Base-by-base conservation (phyloP, 2,797 vertebrate species). In the Cryptoblepharus egeriae region DNA sequence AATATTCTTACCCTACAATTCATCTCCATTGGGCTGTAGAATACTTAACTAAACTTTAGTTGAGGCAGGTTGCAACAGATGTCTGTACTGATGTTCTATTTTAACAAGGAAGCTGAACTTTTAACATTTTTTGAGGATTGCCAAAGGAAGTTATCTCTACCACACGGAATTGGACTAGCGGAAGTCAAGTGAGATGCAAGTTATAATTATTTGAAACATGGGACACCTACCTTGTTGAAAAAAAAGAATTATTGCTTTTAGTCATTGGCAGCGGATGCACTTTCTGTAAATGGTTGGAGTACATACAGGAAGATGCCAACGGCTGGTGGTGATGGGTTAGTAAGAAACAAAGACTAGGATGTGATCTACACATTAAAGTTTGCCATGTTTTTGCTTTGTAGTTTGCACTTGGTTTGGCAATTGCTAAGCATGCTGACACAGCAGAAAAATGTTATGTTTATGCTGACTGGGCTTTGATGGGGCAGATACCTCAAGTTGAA, bases 11-110 rank as follows among this genome's bases (percentile, higher is more conserved):
- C 80, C 24, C 39, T 75, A 35, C 32, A 79, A 80, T 81, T n/a
- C 20, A 52, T 82, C 39, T 77, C 83, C 71, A 74, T 20, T 85
- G 84, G 61, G 32, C 75, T 88, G 86, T 83, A 58, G 68, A 55
- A 30, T 26, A 22, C n/a, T 63, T 30, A 9, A 76, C 65, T 81
- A 28, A 73, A 67, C 74, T 71, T 60, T 87, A 78, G 64, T 42
- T 65, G 52, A 15, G 39, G 39, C 39, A 49, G 72, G n/a, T 9
- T 67, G 39, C 32, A 67, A 45, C 60, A 45, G 55, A n/a, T 61
- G 39, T 2, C 60, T 64, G 20, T 67, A 67, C 12, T 77, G 42
- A 65, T 26, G 42, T 77, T 18, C 22, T 65, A 16, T 58, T 57
- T 79, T 81, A 58, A 18, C n/a, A 58, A n/a, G n/a, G 49, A n/a